Conservation (phyloP, 1,140 invertebrate genomes). For the Pissodes strobi region DNA sequence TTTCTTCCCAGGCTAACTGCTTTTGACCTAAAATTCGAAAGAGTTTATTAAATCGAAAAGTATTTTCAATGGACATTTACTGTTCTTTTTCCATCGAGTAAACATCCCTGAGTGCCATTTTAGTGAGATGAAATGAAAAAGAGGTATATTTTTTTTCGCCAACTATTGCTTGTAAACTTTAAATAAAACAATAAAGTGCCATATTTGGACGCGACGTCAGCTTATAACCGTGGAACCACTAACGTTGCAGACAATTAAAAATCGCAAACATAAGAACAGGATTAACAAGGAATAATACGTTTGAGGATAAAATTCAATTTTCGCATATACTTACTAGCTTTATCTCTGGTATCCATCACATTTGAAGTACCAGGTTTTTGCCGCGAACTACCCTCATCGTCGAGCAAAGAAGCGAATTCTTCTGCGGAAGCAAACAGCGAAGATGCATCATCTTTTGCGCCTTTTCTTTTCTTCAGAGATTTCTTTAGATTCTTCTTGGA, state of each 20-base stretch:
- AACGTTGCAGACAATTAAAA: no score
- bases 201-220: no score
- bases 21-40: slow-evolving; percentile 49
- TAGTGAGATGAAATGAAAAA: no score
- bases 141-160: no score
- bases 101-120: no score
- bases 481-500: slow-evolving; percentile 31
- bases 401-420: slow-evolving; percentile 53
- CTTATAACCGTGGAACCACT: no score
- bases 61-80: no score
- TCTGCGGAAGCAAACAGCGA: slow-evolving; percentile 54
- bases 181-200: no score
- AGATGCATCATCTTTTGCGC: slow-evolving; percentile 37
- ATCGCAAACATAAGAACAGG: no score
- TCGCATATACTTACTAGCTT: slow-evolving; percentile 47
- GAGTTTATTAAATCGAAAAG: no score
- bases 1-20: slow-evolving; percentile 54
- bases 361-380: slow-evolving; percentile 50
- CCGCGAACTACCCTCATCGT: slow-evolving; percentile 51
- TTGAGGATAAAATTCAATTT: background rate
- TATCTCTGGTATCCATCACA: slow-evolving; percentile 50
- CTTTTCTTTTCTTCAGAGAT: slow-evolving; percentile 32
- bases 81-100: no score
- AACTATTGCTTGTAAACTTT: no score
- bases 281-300: background rate